Evolutionary conservation across 1,140 invertebrate species (phyloP).

Genomic region (Cydia strobilella): DNA sequence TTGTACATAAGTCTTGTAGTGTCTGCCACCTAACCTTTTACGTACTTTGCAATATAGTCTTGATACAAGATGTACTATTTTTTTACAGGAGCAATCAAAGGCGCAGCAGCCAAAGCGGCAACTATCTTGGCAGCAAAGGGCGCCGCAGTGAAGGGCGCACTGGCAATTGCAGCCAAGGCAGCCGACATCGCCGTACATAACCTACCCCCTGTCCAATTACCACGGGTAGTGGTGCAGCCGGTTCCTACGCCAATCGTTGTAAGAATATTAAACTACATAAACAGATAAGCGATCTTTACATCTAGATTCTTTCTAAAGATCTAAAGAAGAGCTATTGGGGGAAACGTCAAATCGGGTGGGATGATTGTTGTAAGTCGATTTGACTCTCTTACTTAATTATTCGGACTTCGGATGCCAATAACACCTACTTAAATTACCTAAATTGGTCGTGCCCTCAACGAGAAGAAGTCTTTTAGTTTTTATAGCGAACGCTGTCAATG

Average conservation of each 20-base stretch:
- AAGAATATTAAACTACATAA: background rate
- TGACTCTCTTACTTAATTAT: too few species aligned
- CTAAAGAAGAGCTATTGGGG: background rate
- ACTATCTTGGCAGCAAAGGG: conserved; percentile 34
- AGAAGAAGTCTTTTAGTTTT: too few species aligned
- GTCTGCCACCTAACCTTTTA: background rate
- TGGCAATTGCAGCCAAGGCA: conserved; percentile 35
- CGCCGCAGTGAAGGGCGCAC: conserved; percentile 30
- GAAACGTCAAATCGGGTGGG: too few species aligned
- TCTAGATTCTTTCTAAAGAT: background rate
- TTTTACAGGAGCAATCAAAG: conserved; percentile 33
- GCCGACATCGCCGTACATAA: background rate
- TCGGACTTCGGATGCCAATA: too few species aligned
- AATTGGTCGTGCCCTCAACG: too few species aligned
- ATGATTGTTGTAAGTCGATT: too few species aligned
- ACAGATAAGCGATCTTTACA: background rate
- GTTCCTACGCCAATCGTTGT: background rate
- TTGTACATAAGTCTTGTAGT: background rate
- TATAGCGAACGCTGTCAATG: too few species aligned
- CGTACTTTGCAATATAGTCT: background rate
- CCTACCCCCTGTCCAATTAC: background rate
- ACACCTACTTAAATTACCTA: too few species aligned
- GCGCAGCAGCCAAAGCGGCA: conserved; percentile 35
- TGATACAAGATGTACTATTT: background rate
- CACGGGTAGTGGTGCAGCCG: background rate